Percentiles rank a stretch among this genome's conserved stretches.
These are phyloP conservation scores for Belgica antarctica DNA, from an alignment of 2,888 invertebrate genomes.

Conservation along the genomic window DNA sequence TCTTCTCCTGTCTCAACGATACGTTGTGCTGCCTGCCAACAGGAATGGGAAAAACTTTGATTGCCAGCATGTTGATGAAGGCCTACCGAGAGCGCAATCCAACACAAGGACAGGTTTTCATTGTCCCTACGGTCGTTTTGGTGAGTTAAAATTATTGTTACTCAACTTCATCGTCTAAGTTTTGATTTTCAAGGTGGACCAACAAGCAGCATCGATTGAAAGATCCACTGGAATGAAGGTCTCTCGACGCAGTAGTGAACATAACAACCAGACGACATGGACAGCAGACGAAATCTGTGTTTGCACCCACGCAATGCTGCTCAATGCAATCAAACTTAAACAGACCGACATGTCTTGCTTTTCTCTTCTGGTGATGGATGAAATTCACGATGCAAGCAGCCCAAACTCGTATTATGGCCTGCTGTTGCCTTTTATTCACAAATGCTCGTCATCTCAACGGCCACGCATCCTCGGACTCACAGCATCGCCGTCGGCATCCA, in stretches of 20 bases:
- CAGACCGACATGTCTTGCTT: not conserved
- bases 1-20: conserved; percentile 16
- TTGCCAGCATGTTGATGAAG: not conserved
- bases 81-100: conserved; percentile 18
- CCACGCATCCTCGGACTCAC: not conserved
- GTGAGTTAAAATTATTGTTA: not conserved
- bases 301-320: not conserved
- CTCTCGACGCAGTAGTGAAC: not conserved
- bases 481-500: not conserved
- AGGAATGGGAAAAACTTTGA: conserved; percentile 16
- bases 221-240: not conserved
- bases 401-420: not conserved
- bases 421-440: not conserved
- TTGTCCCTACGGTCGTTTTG: conserved; percentile 18
- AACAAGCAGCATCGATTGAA: not conserved
- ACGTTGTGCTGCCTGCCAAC: not conserved
- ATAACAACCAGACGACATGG: not conserved
- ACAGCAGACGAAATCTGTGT: not conserved
- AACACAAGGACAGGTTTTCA: not conserved
- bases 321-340: not conserved
- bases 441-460: not conserved
- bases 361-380: not conserved
- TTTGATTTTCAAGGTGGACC: not conserved
- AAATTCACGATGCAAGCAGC: not conserved
- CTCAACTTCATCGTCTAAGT: not conserved